These are phyloP conservation scores for Drosophila barbarae DNA, from an alignment of 2,888 invertebrate species.

Conservation along the genomic window DNA sequence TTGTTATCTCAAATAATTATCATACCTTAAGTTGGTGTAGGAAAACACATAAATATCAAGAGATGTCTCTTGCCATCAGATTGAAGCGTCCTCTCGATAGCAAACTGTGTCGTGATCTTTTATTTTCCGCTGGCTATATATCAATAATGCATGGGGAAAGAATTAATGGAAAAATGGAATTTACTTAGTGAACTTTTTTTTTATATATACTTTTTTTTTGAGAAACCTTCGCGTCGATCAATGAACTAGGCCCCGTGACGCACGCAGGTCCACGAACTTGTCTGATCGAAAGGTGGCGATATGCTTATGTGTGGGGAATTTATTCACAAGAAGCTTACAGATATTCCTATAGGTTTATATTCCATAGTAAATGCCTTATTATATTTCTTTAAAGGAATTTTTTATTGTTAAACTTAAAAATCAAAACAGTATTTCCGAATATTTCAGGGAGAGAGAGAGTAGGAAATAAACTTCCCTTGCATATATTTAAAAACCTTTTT, in stretches of 20 bases:
- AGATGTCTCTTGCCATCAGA: slow-evolving; percentile 3
- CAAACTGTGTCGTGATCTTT: slow-evolving; percentile 24
- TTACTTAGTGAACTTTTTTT: slow-evolving; percentile 38
- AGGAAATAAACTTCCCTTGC: background rate
- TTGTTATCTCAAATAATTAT: no score
- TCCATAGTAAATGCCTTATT: no score
- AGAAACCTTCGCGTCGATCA: slow-evolving; percentile 58
- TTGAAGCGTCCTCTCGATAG: slow-evolving; percentile 10
- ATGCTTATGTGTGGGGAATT: slow-evolving; percentile 5
- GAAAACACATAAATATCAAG: background rate
- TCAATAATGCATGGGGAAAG: slow-evolving; percentile 48
- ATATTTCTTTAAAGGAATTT: background rate
- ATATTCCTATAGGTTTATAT: background rate
- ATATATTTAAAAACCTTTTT: background rate
- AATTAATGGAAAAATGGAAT: slow-evolving; percentile 43
- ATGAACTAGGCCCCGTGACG: slow-evolving; percentile 49
- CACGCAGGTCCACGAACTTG: slow-evolving; percentile 55
- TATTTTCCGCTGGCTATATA: slow-evolving; percentile 23
- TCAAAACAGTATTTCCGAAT: background rate
- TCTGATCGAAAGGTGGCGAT: slow-evolving; percentile 5
- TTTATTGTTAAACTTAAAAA: background rate
- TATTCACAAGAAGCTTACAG: background rate
- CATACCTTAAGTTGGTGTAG: background rate
- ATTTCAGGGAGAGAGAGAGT: background rate
- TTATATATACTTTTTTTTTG: background rate